Evolutionary conservation across 2,113 vertebrate species (phyloP).

Genomic region (Cariama cristata): DNA sequence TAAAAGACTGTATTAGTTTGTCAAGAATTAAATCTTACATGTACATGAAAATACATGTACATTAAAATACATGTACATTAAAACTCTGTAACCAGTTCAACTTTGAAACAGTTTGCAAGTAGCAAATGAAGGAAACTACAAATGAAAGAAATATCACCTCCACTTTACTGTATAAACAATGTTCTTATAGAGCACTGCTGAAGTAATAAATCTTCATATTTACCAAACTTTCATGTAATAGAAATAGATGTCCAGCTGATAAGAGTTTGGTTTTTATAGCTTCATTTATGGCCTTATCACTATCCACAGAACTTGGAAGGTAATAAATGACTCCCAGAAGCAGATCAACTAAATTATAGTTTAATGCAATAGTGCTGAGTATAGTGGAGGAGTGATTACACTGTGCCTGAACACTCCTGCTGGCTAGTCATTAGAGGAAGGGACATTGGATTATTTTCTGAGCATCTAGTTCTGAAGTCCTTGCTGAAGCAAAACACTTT

Average conservation of each 20-base stretch:
- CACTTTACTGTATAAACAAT: not conserved
- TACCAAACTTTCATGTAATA: not conserved
- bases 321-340: slow-evolving; percentile 35
- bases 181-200: not conserved
- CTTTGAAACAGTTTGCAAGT: not conserved
- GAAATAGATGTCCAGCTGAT: slow-evolving; percentile 26
- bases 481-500: not conserved
- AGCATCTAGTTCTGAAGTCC: not conserved
- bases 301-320: not conserved
- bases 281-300: slow-evolving; percentile 15
- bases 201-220: slow-evolving; percentile 28
- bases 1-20: not conserved
- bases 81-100: not conserved
- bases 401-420: not conserved
- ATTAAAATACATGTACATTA: not conserved
- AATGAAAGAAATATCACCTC: slow-evolving; percentile 30
- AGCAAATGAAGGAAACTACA: not conserved
- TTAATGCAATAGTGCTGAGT: slow-evolving; percentile 12
- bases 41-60: not conserved
- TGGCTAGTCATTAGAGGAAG: slow-evolving; percentile 8
- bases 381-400: not conserved
- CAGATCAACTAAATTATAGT: slow-evolving; percentile 35
- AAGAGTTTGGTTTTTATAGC: slow-evolving; percentile 1
- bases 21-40: not conserved
- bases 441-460: slow-evolving; percentile 4